Evolutionary conservation across 1,140 invertebrate genomes (phyloP).

Genomic region (Holcopasites calliopsidis): DNA sequence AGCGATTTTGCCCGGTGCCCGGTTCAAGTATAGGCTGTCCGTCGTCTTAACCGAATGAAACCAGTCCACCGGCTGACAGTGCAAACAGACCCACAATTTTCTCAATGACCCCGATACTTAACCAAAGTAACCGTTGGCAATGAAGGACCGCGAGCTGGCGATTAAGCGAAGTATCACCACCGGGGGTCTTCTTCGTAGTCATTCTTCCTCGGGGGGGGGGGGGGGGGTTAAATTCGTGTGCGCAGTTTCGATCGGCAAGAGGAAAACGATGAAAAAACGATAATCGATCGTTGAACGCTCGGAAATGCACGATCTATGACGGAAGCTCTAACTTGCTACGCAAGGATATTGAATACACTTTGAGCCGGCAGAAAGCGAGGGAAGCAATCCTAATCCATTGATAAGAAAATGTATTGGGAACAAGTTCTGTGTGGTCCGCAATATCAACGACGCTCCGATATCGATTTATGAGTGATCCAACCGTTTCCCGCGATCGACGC

Average conservation of each 20-base stretch:
- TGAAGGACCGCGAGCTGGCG: slow-evolving; percentile 66
- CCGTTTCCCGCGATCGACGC: slow-evolving; percentile 34
- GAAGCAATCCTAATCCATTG: slow-evolving; percentile 24
- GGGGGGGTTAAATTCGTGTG: slow-evolving; percentile 17
- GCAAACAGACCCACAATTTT: slow-evolving; percentile 78
- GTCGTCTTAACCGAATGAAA: slow-evolving; percentile 74
- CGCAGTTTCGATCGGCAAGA: slow-evolving; percentile 26
- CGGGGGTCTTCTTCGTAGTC: slow-evolving; percentile 54
- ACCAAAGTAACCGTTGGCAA: slow-evolving; percentile 72
- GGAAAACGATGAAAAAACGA: slow-evolving; percentile 25
- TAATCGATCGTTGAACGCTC: slow-evolving; percentile 5
- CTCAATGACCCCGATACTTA: slow-evolving; percentile 77
- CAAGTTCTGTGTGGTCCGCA: neutral
- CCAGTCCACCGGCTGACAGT: slow-evolving; percentile 76
- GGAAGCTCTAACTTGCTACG: too few species aligned
- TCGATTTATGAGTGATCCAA: slow-evolving; percentile 51
- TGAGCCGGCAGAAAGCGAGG: slow-evolving; percentile 10
- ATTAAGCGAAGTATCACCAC: slow-evolving; percentile 61
- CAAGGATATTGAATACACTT: too few species aligned
- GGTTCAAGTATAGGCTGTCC: slow-evolving; percentile 77
- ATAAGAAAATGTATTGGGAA: neutral
- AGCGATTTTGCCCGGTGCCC: slow-evolving; percentile 71
- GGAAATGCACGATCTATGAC: neutral
- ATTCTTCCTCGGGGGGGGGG: slow-evolving; percentile 24
- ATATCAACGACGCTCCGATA: slow-evolving; percentile 50